Percentiles rank a stretch among this genome's conserved stretches.
Conservation (phyloP, 2,113 vertebrate genomes). For the Furnarius figulus region DNA sequence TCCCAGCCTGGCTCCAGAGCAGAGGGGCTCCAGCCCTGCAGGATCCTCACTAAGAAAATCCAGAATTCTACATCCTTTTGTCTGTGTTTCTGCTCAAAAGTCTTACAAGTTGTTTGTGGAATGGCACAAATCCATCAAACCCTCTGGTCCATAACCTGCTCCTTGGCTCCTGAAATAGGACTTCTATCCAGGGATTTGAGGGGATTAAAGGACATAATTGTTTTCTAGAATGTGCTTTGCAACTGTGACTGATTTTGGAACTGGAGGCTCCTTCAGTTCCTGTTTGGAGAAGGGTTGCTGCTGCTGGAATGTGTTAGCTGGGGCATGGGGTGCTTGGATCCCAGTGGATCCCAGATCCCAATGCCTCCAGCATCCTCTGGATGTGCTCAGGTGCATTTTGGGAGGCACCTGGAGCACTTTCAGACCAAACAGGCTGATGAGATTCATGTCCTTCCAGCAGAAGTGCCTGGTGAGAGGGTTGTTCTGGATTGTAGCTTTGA, state of each 20-base stretch:
- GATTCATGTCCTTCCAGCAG: not conserved
- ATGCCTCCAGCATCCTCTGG: not conserved
- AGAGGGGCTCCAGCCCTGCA: not conserved
- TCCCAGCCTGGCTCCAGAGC: not conserved
- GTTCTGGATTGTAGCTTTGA: not conserved
- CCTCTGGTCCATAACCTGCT: not conserved
- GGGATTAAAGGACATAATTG: not conserved
- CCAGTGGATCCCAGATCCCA: too few relatives aligned
- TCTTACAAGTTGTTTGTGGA: not conserved
- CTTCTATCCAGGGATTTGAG: not conserved
- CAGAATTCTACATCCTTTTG: not conserved
- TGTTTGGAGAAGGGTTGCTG: fast-evolving
- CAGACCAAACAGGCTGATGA: not conserved
- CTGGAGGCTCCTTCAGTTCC: not conserved
- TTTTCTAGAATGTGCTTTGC: not conserved
- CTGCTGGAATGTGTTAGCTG: fast-evolving
- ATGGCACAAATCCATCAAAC: not conserved
- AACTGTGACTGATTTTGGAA: not conserved
- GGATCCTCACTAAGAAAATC: not conserved
- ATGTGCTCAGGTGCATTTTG: fast-evolving
- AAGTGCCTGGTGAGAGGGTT: not conserved
- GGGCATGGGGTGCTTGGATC: fast-evolving
- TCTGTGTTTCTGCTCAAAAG: not conserved
- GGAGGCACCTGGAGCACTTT: not conserved
- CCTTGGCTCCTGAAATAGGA: not conserved